Evolutionary conservation across 2,113 vertebrate species (phyloP).

Genomic region (Rhizomys pruinosus): DNA sequence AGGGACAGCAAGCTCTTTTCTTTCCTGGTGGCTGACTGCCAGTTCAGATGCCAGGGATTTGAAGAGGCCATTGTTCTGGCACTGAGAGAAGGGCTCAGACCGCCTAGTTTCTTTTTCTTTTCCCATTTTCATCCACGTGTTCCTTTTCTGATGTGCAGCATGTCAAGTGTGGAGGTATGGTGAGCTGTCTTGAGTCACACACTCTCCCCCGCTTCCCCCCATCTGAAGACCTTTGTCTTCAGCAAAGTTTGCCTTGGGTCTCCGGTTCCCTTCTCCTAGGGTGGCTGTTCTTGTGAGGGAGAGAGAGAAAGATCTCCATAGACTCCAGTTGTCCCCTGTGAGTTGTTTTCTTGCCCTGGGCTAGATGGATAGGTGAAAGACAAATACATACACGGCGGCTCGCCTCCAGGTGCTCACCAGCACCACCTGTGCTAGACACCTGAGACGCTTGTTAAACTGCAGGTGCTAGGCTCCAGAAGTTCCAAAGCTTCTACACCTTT

Average conservation of each 20-base stretch:
- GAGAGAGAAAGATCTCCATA: neutral
- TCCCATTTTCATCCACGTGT: neutral
- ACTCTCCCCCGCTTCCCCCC: too few species aligned
- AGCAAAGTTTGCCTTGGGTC: neutral
- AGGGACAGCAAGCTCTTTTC: conserved; percentile 81
- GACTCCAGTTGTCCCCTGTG: neutral
- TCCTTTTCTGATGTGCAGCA: conserved; percentile 41
- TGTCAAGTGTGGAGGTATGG: conserved; percentile 42
- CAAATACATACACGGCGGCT: too few species aligned
- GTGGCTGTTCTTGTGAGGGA: neutral
- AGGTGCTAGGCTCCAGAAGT: conserved; percentile 8
- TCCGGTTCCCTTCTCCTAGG: neutral
- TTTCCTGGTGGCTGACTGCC: conserved; percentile 78
- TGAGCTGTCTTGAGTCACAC: neutral
- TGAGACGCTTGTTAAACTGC: neutral
- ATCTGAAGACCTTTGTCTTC: neutral
- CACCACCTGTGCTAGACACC: neutral
- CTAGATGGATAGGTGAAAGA: neutral
- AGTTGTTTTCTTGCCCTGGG: neutral
- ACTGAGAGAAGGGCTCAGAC: conserved; percentile 71
- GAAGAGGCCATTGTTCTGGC: conserved; percentile 85
- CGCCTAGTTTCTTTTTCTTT: conserved; percentile 75
- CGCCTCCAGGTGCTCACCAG: neutral
- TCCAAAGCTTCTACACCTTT: neutral
- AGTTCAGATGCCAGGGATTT: conserved; percentile 83